Percentiles rank a stretch among this genome's conserved stretches.
Conservation (phyloP, 2,797 vertebrate genomes). For the Malurus leucopterus region DNA sequence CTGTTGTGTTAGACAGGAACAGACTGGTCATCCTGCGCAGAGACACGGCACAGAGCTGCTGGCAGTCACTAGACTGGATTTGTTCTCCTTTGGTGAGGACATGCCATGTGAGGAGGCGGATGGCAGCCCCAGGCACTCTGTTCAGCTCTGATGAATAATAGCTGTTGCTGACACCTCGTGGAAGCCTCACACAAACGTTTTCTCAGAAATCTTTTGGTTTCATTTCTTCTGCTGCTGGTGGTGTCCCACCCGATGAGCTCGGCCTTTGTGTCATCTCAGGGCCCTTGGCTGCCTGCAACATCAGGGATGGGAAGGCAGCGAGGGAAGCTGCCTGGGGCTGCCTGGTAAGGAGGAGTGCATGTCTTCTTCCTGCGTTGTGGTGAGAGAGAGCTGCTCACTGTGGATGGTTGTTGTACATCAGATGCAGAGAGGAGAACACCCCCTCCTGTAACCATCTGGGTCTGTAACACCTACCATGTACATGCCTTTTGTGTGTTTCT, state of each 20-base stretch:
- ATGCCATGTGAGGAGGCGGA: not conserved
- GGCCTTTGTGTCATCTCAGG: not conserved
- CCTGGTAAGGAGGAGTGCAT: not conserved
- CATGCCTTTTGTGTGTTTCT: not conserved
- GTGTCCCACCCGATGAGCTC: not conserved
- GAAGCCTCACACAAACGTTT: constrained; percentile 14
- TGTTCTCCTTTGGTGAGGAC: not conserved
- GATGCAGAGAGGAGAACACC: not conserved
- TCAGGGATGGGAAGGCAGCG: not conserved
- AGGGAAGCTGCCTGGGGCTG: not conserved
- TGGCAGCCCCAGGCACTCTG: not conserved
- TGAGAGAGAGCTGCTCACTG: not conserved
- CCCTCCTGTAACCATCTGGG: not conserved
- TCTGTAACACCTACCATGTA: rapidly evolving
- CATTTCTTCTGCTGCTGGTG: not conserved
- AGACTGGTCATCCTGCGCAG: not conserved
- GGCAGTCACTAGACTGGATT: not conserved
- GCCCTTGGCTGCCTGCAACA: not conserved
- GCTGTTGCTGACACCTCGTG: constrained; percentile 48
- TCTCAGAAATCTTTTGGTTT: not conserved
- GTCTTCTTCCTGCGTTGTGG: not conserved
- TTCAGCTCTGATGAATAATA: not conserved
- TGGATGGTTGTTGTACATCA: not conserved
- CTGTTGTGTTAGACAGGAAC: not conserved
- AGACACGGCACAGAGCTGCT: not conserved